phyloP scores from a whole-genome alignment of 2,113 vertebrate species.

The cat (Felis catus) region F.catus_Fca126_mat1.0 CM031421.1:113039501-113040000 shows the following conservation, averaged over 20 bases:
- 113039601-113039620: not conserved
- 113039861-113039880: not conserved
- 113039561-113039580: not conserved
- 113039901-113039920: not conserved
- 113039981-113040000: rapidly evolving
- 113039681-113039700: not conserved
- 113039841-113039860: not conserved
- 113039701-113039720: not conserved
- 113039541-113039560: not conserved
- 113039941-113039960: no score
- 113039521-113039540: not conserved
- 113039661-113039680: not conserved
- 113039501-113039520: rapidly evolving
- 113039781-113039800: no score
- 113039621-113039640: not conserved
- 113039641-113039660: not conserved
- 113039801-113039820: no score
- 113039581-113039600: no score
- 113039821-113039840: not conserved
- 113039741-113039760: not conserved
- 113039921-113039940: rapidly evolving
- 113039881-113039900: not conserved
- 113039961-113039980: no score
- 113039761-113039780: not conserved
- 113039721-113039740: rapidly evolving